These are phyloP conservation scores for Corythaixoides concolor DNA, from an alignment of 2,113 vertebrate species.

Conservation along the genomic window DNA sequence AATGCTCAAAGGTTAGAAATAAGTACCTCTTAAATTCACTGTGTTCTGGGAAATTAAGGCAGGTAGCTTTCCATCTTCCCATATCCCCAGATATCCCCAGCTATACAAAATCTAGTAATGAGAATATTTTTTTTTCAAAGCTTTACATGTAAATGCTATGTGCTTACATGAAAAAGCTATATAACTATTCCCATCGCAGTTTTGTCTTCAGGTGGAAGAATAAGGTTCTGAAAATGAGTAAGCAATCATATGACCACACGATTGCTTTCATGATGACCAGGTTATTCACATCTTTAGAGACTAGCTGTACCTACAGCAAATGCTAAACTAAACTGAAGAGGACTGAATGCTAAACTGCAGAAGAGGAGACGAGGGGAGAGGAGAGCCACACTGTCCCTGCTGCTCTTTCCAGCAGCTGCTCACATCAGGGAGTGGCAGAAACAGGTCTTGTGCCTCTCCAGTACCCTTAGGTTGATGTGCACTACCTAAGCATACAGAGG, in stretches of 20 bases:
- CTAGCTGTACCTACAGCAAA: not conserved
- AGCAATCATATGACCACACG: not conserved
- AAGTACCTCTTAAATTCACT: not conserved
- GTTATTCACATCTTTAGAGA: not conserved
- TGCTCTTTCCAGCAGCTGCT: not conserved
- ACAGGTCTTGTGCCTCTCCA: not conserved
- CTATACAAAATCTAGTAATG: not conserved
- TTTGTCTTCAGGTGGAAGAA: not conserved
- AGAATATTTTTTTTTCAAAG: not conserved
- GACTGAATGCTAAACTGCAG: too few species aligned
- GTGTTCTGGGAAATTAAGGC: not conserved
- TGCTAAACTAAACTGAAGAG: not conserved
- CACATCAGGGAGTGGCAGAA: not conserved
- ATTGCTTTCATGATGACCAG: not conserved
- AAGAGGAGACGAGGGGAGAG: not conserved
- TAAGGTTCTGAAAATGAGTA: not conserved
- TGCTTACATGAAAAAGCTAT: not conserved
- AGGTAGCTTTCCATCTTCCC: not conserved
- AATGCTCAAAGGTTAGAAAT: not conserved
- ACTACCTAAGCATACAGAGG: not conserved
- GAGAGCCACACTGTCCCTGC: rapidly evolving
- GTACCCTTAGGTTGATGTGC: rapidly evolving
- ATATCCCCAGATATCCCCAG: not conserved
- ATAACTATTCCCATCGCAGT: not conserved
- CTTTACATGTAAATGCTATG: rapidly evolving